A percentile compares a stretch with the other conserved stretches of the same genome.
These are phyloP conservation scores for Narcine bancroftii DNA, from an alignment of 2,113 vertebrate genomes.

Conservation along the genomic window DNA sequence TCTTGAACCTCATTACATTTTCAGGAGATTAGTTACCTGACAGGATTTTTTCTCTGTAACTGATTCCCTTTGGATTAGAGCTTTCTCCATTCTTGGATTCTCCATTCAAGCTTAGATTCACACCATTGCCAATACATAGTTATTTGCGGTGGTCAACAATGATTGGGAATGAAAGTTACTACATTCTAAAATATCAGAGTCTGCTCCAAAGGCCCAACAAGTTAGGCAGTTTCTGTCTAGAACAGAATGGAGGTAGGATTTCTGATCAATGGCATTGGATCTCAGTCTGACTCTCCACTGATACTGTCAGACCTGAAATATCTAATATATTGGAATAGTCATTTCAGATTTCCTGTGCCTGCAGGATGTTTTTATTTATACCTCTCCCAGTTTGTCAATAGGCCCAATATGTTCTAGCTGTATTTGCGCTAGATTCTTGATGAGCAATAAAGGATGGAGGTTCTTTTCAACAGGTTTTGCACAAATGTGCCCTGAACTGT, in stretches of 20 bases:
- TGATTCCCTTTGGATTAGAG: background rate
- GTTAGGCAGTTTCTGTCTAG: no score
- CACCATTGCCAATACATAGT: background rate
- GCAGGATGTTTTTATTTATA: no score
- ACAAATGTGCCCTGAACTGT: background rate
- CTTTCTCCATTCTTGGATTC: background rate
- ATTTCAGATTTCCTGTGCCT: no score
- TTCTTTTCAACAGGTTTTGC: background rate
- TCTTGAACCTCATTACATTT: no score
- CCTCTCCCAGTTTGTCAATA: background rate
- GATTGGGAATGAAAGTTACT: background rate
- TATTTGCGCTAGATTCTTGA: background rate
- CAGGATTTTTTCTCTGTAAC: background rate
- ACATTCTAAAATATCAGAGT: background rate
- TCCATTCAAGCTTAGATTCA: background rate
- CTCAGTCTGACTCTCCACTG: no score
- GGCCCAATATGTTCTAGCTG: background rate
- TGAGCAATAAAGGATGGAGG: background rate
- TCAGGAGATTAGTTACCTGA: background rate
- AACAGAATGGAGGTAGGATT: no score
- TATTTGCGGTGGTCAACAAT: background rate
- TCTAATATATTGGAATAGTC: no score
- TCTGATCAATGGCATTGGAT: no score
- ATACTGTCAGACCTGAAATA: no score
- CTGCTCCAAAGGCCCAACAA: no score